Conservation (phyloP, 2,797 vertebrate species). For the Poeciliopsis gracilis region DNA sequence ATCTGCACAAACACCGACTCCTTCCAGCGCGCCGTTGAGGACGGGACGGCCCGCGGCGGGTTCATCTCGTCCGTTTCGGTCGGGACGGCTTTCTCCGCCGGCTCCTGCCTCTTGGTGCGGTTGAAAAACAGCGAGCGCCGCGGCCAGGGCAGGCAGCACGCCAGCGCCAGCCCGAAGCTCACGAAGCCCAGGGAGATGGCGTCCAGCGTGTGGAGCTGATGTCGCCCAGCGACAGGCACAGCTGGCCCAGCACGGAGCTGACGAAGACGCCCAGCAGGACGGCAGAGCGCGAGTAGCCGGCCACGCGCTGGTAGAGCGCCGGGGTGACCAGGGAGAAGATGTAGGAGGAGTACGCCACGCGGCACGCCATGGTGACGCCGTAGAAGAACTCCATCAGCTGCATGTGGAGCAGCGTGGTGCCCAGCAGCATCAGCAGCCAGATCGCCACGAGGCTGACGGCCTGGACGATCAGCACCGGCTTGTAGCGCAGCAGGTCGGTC, state of each 20-base stretch:
- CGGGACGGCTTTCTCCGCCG: constrained; percentile 18
- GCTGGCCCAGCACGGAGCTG: constrained; percentile 92
- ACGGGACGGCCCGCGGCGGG: neutral
- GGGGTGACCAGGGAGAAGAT: constrained; percentile 93
- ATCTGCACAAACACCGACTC: constrained; percentile 79
- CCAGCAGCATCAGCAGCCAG: constrained; percentile 89
- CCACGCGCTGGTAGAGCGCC: constrained; percentile 87
- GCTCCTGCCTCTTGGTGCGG: constrained; percentile 24
- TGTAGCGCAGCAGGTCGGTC: constrained; percentile 93
- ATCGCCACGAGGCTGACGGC: constrained; percentile 88
- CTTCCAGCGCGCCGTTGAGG: constrained; percentile 60
- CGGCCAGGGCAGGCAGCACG: constrained; percentile 87
- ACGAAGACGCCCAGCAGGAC: constrained; percentile 92
- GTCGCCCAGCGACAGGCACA: constrained; percentile 77
- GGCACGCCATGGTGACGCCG: constrained; percentile 91
- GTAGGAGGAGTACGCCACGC: constrained; percentile 97
- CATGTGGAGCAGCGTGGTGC: constrained; percentile 84
- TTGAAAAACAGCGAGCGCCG: constrained; percentile 93
- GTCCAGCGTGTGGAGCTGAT: constrained; percentile 78
- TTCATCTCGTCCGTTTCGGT: constrained; percentile 82
- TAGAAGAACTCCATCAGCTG: constrained; percentile 98
- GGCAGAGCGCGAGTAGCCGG: constrained; percentile 88
- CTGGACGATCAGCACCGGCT: constrained; percentile 92
- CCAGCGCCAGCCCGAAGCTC: constrained; percentile 83
- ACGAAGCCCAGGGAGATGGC: constrained; percentile 88